Conservation (phyloP, 2,113 vertebrate genomes). For the Callipepla squamata region DNA sequence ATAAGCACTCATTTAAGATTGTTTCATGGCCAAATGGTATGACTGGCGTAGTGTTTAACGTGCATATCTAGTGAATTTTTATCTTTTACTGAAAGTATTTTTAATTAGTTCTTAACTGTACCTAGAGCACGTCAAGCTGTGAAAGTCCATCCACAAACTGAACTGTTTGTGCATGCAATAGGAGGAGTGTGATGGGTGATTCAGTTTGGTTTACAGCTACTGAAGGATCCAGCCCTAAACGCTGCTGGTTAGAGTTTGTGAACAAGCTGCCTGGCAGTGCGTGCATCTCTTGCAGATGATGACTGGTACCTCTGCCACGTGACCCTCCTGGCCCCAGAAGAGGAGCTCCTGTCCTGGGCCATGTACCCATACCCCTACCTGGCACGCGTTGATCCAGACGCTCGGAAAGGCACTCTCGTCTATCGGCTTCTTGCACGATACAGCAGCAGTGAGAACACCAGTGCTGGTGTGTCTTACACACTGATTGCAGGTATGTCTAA, state of each 20-base stretch:
- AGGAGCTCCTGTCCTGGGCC: slow-evolving; percentile 83
- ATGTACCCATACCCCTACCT: slow-evolving; percentile 89
- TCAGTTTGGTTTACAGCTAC: neutral
- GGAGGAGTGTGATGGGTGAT: neutral
- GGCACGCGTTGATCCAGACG: slow-evolving; percentile 79
- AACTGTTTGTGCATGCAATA: neutral
- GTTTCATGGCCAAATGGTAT: neutral
- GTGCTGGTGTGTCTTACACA: slow-evolving; percentile 75
- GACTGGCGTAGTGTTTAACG: neutral
- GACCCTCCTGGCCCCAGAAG: slow-evolving; percentile 78
- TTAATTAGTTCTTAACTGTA: neutral
- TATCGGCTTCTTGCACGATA: slow-evolving; percentile 77
- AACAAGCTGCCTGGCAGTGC: neutral
- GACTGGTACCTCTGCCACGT: slow-evolving; percentile 88
- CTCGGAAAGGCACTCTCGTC: slow-evolving; percentile 75
- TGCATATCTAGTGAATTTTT: neutral
- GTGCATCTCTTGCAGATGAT: slow-evolving; percentile 72
- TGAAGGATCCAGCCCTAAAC: neutral
- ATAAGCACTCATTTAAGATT: neutral
- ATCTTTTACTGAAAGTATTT: neutral
- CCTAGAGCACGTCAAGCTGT: neutral
- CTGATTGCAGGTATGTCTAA: slow-evolving; percentile 80
- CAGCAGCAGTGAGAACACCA: slow-evolving; percentile 55
- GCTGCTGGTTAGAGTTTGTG: neutral
- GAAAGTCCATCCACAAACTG: neutral